Evolutionary conservation across 2,888 invertebrate genomes (phyloP), one percentile per base, ranked within the genome.

Genomic region (Metopia argyrocephala): DNA sequence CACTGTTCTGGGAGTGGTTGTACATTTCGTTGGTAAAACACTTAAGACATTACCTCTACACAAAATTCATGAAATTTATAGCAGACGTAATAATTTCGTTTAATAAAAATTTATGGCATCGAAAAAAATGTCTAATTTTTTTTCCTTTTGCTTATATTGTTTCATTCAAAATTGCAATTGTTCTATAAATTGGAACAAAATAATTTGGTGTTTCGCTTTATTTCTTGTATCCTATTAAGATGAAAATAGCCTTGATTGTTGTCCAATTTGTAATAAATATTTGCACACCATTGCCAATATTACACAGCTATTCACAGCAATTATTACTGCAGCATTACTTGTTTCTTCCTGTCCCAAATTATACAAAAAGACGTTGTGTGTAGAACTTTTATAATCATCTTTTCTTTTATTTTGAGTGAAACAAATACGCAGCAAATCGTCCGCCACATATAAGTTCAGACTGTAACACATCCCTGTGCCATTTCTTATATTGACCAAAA

Each of bases 31-130:
- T 64, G 57, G 65, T 70, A 15, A 66, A 52, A 31, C 48, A 66
- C 52, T 61, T 56, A 50, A 31, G 57, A 46, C 66, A 68, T 76
- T 48, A 56, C 52, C 59, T 73, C 23, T 50, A 48, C n/a, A 50
- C 18, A 66, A 76, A 64, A 57, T 57, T 23, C 57, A 65, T 57
- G 38, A 69, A 65, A 65, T 75, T 61, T 70, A 74, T 48, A 65
- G 65, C 31, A 62, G 62, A 66, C 59, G 38, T 50, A 78, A 82
- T 78, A 75, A 75, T 71, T 71, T 68, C 62, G 71, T 70, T 82
- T 78, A 75, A 62, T 56, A 56, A 56, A 57, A 80, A 76, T 80
- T 80, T 80, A 76, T 80, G 69, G 76, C 68, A 50, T 3, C 18
- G 18, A 38, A 68, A 62, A 28, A 74, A 68, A 52, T n/a, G n/a